A percentile compares a stretch with the other conserved stretches of the same genome.
phyloP scores from a whole-genome alignment of 1,140 invertebrate genomes.

The Lepidurus apus region DNA sequence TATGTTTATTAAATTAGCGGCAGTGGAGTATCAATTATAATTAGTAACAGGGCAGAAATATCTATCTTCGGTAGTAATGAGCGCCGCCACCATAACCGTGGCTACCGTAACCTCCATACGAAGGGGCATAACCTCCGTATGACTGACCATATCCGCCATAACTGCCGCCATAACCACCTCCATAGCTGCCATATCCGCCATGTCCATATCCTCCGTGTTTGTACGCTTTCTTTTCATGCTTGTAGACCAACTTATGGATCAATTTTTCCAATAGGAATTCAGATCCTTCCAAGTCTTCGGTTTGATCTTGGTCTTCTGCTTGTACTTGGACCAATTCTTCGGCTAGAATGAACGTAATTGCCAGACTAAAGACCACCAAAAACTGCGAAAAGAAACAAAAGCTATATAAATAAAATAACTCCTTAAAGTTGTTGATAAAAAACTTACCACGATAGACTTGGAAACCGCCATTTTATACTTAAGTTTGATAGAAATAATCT shows the following conservation, averaged over 20 bases:
- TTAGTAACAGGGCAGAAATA: not conserved
- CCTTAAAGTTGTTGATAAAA: not conserved
- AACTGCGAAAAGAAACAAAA: not conserved
- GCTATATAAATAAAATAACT: not conserved
- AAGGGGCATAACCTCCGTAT: not conserved
- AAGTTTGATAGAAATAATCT: not conserved
- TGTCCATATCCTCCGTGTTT: not conserved
- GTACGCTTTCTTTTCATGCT: constrained; percentile 3
- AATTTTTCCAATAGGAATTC: not conserved
- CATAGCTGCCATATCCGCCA: constrained; percentile 2
- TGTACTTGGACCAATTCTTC: not conserved
- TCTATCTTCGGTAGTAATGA: not conserved
- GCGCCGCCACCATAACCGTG: not conserved
- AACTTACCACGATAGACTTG: not conserved
- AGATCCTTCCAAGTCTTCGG: constrained; percentile 1
- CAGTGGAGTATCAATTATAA: not conserved
- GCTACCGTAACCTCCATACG: not conserved
- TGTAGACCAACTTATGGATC: not conserved
- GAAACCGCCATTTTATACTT: not conserved
- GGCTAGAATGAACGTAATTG: not conserved
- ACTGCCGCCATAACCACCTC: not conserved
- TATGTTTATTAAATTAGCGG: too few species aligned
- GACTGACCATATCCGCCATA: too few species aligned
- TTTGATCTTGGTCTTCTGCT: not conserved
- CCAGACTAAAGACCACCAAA: not conserved